Base-by-base conservation (phyloP, 2,888 invertebrate species). In the Alsophila aescularia region DNA sequence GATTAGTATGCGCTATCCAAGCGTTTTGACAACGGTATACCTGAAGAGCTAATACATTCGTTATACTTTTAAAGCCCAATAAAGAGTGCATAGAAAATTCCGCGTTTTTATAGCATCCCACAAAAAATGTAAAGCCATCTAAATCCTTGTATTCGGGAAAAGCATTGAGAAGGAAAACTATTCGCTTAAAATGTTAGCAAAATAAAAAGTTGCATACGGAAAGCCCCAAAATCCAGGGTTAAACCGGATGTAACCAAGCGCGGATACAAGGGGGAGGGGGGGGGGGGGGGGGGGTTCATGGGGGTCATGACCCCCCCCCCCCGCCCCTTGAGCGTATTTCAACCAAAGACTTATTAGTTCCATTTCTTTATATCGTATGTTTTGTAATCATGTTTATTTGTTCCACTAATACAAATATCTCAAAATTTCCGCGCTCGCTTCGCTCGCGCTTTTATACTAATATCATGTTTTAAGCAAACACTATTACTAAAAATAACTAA, bases 161-260 rank as follows among this genome's bases (percentile, higher is more conserved):
- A 29, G 29, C 35, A 50, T 50, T 49, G 27, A 44, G 39, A 27
- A 44, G 10, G 10, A 29, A 24, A 29, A 29, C 18, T 36, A 34
- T 53, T 44, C 44, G 52, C 48, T 52, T 52, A n/a, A n/a, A n/a
- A n/a, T n/a, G 52, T 64, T 60, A 43, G 44, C 58, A 69, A 65
- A 62, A 60, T 60, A 60, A 62, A 70, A 66, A 66, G 56, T 58
- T 62, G 52, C 47, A 58, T 58, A 50, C 58, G 52, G 40, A 51
- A 62, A 44, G 62, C 73, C 55, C 40, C 64, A 47, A 69, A 71
- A 74, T 66, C 69, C 67, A 55, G 64, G 58, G 59, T 59, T 65
- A 63, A 74, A 66, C 58, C 60, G 50, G 64, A 65, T 68, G 69
- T n/a, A n/a, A n/a, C n/a, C n/a, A n/a, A n/a, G n/a, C n/a, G n/a